phyloP scores from a whole-genome alignment of 1,140 invertebrate species.

The Drosophila biarmipes region DNA sequence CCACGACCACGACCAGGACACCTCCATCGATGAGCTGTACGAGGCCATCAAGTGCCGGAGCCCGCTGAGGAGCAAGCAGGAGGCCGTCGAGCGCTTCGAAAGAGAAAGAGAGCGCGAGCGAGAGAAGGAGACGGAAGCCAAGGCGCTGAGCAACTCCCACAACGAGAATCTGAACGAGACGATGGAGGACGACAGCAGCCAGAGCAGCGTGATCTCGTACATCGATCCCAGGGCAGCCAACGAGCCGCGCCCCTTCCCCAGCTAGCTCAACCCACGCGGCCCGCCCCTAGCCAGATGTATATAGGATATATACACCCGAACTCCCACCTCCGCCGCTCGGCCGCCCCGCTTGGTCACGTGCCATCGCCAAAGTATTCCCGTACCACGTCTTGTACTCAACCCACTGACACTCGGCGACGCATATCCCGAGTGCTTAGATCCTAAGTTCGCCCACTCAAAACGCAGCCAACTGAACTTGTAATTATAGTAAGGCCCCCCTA shows the following conservation, averaged over 20 bases:
- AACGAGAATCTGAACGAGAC: slow-evolving; percentile 73
- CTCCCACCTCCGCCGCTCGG: too few relatives aligned
- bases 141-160: slow-evolving; percentile 27
- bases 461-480: slow-evolving; percentile 25
- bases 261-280: slow-evolving; percentile 21
- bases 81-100: slow-evolving; percentile 14
- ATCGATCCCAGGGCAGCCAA: slow-evolving; percentile 75
- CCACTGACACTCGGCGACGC: slow-evolving; percentile 8
- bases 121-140: slow-evolving; percentile 4
- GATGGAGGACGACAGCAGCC: slow-evolving; percentile 83
- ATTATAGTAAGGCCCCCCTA: slow-evolving; percentile 30
- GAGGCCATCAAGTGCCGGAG: slow-evolving; percentile 80
- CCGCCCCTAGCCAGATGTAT: slow-evolving; percentile 26
- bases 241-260: slow-evolving; percentile 27
- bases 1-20: slow-evolving; percentile 57
- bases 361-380: slow-evolving; percentile 13
- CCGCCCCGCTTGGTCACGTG: background rate
- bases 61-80: slow-evolving; percentile 52
- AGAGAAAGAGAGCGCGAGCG: slow-evolving; percentile 31
- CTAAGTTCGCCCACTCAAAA: slow-evolving; percentile 16
- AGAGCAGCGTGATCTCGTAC: slow-evolving; percentile 83
- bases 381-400: background rate
- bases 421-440: background rate
- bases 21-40: slow-evolving; percentile 81
- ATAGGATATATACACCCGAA: slow-evolving; percentile 24